A percentile compares a stretch with the other conserved stretches of the same genome.
Conservation (phyloP, 23 tunicate genomes). For the Halocynthia aurantium region DNA sequence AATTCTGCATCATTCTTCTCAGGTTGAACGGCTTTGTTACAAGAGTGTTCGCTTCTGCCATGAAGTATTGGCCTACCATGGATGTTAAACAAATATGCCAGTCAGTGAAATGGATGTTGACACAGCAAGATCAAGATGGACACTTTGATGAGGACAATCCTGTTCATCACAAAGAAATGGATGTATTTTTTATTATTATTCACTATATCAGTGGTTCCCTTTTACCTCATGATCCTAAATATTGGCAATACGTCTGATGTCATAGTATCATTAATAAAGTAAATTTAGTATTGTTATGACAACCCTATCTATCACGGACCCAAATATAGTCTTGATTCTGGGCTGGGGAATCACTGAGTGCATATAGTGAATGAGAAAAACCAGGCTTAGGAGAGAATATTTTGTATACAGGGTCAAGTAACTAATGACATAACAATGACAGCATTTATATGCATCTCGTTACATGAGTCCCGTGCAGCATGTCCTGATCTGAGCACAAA, state of each 20-base stretch:
- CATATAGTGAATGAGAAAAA: too few species aligned
- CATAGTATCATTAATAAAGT: too few species aligned
- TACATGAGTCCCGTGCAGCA: conserved; percentile 5
- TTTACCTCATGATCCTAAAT: too few species aligned
- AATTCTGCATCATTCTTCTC: not conserved
- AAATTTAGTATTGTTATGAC: too few species aligned
- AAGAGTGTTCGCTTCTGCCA: conserved; percentile 2
- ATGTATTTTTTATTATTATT: not conserved
- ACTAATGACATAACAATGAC: conserved; percentile 26
- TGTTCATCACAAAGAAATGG: not conserved
- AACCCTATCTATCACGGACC: not conserved
- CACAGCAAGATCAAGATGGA: not conserved
- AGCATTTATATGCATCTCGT: conserved; percentile 39
- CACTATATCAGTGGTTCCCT: too few species aligned
- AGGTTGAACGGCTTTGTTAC: conserved; percentile 2
- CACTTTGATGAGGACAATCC: not conserved
- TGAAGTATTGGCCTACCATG: not conserved
- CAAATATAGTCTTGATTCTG: not conserved
- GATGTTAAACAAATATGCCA: not conserved
- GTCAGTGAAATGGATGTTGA: not conserved
- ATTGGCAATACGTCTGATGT: too few species aligned
- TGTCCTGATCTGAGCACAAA: conserved; percentile 19
- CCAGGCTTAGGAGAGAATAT: not conserved
- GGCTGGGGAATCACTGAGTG: not conserved
- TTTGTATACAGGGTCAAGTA: conserved; percentile 16